These are phyloP conservation scores for Spilogale gracilis DNA, from an alignment of 2,113 vertebrate genomes.

Conservation along the genomic window DNA sequence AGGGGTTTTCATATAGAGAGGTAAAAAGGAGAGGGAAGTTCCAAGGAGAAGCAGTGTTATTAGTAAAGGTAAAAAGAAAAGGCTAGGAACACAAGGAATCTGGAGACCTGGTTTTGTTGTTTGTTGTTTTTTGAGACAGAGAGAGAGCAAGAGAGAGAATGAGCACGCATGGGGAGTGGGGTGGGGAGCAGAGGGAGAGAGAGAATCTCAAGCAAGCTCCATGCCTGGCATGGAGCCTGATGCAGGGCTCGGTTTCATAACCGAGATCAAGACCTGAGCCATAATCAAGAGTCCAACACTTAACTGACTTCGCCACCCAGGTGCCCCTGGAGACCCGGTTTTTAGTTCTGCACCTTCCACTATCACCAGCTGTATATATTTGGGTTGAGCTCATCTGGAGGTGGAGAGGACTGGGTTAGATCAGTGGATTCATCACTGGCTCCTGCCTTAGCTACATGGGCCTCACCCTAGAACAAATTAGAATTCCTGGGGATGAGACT, in stretches of 20 bases:
- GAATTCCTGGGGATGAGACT: neutral
- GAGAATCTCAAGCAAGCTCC: neutral
- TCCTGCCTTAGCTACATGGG: neutral
- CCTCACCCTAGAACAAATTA: neutral
- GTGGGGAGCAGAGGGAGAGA: neutral
- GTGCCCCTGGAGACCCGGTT: neutral
- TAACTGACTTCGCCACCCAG: neutral
- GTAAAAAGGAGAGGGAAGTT: neutral
- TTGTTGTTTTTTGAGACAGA: neutral
- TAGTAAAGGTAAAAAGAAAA: neutral
- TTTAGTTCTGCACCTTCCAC: neutral
- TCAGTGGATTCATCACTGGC: neutral
- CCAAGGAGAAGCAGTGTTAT: neutral
- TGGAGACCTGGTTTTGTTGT: neutral
- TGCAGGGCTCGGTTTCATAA: neutral
- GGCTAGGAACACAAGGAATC: neutral
- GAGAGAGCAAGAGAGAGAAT: too few species aligned
- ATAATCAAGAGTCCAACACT: neutral
- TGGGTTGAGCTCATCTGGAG: neutral
- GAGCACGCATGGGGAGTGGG: neutral
- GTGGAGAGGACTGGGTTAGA: neutral
- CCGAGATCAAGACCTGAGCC: neutral
- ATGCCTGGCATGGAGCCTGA: neutral
- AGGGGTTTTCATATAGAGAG: neutral
- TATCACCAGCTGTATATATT: neutral